Evolutionary conservation across 92 coral and sea anemone genomes (phyloP), one percentile per base, ranked within the genome.

Genomic region (Virgularia gustaviana): DNA sequence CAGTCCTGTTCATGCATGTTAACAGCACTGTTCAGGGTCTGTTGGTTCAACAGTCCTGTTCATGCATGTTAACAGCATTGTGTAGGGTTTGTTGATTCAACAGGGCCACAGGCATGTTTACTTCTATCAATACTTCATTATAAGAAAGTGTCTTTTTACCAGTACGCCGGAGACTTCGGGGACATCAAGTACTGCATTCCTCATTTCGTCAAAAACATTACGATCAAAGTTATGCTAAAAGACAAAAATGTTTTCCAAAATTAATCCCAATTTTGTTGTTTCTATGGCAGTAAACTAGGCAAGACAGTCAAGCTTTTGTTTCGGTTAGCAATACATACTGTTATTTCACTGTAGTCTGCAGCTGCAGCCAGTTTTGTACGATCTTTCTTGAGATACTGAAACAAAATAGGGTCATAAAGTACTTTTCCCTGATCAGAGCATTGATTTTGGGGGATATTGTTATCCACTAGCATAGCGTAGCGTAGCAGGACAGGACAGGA

Each of bases 191-290:
- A 76, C 74, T 63, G 7, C 22, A 25, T 47, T 15, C 22, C 86
- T 89, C 81, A 89, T 76, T 70, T 92, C 98, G 34, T 86, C 96
- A 51, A 92, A 89, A 32, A 92, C 91, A 49, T 92, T 90, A 25
- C 96, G 86, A 22, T 92, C 96, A 23, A 78, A 65, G 70, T 89
- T 92, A 45, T 63, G 84, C 98, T 90, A 60, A 9, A 36, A 58
- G 10, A 35, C 19, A 37, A 31, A 73, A 31, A 79, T 1, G 32
- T 1, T 37, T 6, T 25, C 18, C 8, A n/a, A n/a, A n/a, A n/a
- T n/a, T n/a, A n/a, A n/a, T n/a, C n/a, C n/a, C n/a, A n/a, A n/a
- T n/a, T n/a, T n/a, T n/a, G n/a, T n/a, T n/a, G 13, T 23, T 28
- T 13, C 7, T 7, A 27, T 63, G 1, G 3, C 0, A 8, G 8